Evolutionary conservation across 2,888 invertebrate genomes (phyloP), one percentile per base, ranked within the genome.

Genomic region (Caenorhabditis panamensis): DNA sequence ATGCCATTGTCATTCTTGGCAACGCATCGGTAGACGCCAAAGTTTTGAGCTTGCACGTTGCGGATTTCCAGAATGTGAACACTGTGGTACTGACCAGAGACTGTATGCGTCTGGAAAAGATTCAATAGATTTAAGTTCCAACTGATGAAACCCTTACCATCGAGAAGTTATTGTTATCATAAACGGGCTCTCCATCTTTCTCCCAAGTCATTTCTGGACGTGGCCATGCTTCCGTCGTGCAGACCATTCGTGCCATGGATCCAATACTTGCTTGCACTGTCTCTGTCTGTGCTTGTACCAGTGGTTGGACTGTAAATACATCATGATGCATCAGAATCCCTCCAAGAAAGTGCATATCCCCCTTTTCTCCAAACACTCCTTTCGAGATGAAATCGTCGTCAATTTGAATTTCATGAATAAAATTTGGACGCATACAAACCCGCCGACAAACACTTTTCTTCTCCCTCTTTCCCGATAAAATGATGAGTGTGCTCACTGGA

Each of bases 171-270:
- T 86, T 83, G 9, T 81, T 84, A 63, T 89, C 89, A 79, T 82
- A 88, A 11, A 90, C 64, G 24, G 83, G 84, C 13, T 82, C 75
- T 20, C 89, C 90, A 47, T 90, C 85, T 54, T 84, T 85, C 26
- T 87, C 79, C 90, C 90, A 90, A 9, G 68, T 81, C 53, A 90
- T 85, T 24, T 87, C 82, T 0, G 90, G 87, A 44, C 90, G 63
- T 2, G 90, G 90, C 90, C 90, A 90, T 2, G 90, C 87, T 79
- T 90, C 89, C 24, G 89, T 88, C 4, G 84, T 88, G 75, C 89
- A 84, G 24, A 83, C 84, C 63, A 85, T 71, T 18, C 84, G 59
- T 0, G 84, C 79, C 63, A 84, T 79, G 11, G 82, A 36, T 18
- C 86, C 87, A 11, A 79, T 24, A 22, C 63, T 54, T 4, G 83